phyloP scores from a whole-genome alignment of 2,113 vertebrate genomes.

The Thermophis baileyi region DNA sequence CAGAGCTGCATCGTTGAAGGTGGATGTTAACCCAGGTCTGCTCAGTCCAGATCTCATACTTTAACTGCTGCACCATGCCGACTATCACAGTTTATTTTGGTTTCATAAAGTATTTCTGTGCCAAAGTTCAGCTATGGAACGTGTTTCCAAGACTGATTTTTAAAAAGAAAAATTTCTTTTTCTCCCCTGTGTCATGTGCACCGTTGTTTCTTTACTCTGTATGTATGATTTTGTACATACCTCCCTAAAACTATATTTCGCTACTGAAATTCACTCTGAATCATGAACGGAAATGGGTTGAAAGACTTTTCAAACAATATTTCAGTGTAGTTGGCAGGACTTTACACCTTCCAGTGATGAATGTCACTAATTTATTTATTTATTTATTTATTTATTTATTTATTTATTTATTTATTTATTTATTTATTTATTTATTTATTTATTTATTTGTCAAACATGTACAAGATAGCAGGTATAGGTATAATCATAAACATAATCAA shows the following conservation, averaged over 20 bases:
- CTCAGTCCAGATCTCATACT: neutral
- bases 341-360: conserved; percentile 16
- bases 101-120: neutral
- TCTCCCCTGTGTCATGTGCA: neutral
- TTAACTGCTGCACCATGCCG: neutral
- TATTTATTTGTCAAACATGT: no score
- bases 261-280: neutral
- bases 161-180: neutral
- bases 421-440: no score
- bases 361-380: conserved; percentile 10
- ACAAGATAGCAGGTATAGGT: no score
- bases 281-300: neutral
- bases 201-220: neutral
- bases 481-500: no score
- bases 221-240: neutral
- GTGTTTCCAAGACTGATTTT: neutral
- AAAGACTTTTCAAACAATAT: neutral
- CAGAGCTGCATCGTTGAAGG: neutral
- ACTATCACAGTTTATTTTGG: neutral
- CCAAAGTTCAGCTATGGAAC: neutral
- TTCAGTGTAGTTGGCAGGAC: neutral
- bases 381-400: no score
- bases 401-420: no score
- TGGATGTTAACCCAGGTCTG: neutral
- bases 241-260: neutral